These are phyloP conservation scores for Phrynosoma blainvillii DNA, from an alignment of 2,113 vertebrate genomes.

Conservation along the genomic window DNA sequence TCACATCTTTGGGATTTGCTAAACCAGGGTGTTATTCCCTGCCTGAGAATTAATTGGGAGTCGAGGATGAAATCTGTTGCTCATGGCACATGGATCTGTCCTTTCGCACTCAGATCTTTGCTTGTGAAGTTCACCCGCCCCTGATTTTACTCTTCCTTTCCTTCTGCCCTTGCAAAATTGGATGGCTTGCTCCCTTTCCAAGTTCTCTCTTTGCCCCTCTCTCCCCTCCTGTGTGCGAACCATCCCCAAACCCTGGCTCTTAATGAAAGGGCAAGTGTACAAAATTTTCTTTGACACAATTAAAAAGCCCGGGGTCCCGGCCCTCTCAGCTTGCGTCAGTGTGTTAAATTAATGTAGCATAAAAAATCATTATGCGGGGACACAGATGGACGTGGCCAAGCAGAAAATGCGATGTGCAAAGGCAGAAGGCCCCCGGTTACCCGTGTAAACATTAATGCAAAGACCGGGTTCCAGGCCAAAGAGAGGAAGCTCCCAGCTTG, in stretches of 20 bases:
- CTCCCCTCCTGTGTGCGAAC: background rate
- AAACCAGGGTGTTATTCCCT: background rate
- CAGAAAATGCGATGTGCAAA: constrained; percentile 77
- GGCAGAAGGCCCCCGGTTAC: constrained; percentile 77
- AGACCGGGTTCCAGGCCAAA: constrained; percentile 57
- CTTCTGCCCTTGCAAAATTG: fast-evolving
- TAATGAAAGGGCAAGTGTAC: constrained; percentile 48
- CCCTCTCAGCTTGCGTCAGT: constrained; percentile 72
- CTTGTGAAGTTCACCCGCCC: fast-evolving
- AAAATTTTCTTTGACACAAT: constrained; percentile 75
- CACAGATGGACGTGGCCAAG: constrained; percentile 86
- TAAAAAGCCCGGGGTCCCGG: constrained; percentile 78
- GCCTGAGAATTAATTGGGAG: background rate
- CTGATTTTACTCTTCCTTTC: fast-evolving
- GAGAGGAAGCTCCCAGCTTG: background rate
- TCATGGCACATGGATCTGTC: fast-evolving
- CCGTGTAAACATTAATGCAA: constrained; percentile 69
- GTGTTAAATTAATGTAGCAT: constrained; percentile 86
- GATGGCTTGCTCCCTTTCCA: constrained; percentile 1
- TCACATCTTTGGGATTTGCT: background rate
- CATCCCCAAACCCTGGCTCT: constrained; percentile 23
- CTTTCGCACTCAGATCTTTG: background rate
- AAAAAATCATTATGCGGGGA: constrained; percentile 85
- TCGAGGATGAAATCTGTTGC: background rate
- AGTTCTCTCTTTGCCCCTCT: background rate